Base-by-base conservation (phyloP, 2,888 invertebrate species). In the Macaria liturata region DNA sequence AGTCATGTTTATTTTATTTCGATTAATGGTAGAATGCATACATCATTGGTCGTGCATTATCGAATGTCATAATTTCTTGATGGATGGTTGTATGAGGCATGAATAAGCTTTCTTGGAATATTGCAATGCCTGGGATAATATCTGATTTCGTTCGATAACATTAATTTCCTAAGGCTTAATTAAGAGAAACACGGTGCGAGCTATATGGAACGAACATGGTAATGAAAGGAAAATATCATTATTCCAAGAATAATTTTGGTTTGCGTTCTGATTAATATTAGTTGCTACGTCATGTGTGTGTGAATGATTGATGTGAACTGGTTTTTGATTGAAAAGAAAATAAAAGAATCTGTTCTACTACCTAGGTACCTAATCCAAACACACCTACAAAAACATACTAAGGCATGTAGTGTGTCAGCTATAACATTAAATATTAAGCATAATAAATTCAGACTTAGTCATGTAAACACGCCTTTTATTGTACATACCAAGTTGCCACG, bases 1-100 rank as follows among this genome's bases (percentile, higher is more conserved):
- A 63, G 59, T 64, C 66, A 60, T 62, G 49, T 53, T 57, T 57
- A 57, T 56, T 61, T 57, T 57, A 51, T 63, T 65, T 65, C 59
- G 55, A 60, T 59, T 61, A 55, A 31, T 59, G 50, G 31, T 46
- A 50, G 42, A 39, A 52, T 53, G 59, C 48, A 48, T 57, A 42
- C 54, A 39, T 62, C 51, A 64, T 64, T 57, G 50, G 39, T 45
- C 37, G 31, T 50, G 46, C 57, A 62, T 55, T 62, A 61, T 61
- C 59, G 47, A 51, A 59, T 43, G 54, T 59, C 55, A 57, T 51
- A 49, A 40, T 30, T 44, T 48, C 34, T 57, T 62, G 64, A 66
- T 64, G 53, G 59, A 64, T 61, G 51, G 47, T 42, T 59, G 61
- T 61, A 66, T 61, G 59, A 32, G 20, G 32, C 47, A 55, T 53